These are phyloP conservation scores for Megatriorchis doriae DNA, from an alignment of 2,113 vertebrate genomes.

Conservation along the genomic window DNA sequence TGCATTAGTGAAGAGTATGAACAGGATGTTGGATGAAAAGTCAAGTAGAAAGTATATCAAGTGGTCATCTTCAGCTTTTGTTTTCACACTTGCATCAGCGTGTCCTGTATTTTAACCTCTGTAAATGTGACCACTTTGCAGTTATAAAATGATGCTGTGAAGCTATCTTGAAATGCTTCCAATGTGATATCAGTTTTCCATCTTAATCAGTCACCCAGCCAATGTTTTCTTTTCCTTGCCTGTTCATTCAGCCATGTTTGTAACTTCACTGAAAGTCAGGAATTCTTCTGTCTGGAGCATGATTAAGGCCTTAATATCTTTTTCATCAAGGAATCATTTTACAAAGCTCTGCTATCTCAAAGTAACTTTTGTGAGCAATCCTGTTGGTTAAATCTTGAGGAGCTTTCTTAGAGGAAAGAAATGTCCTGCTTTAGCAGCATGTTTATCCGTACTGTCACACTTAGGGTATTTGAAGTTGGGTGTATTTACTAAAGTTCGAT, in stretches of 20 bases:
- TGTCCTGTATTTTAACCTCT: neutral
- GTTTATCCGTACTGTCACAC: neutral
- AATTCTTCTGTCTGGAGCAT: constrained; percentile 20
- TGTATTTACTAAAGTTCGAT: neutral
- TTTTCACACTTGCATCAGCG: neutral
- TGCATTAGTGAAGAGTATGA: neutral
- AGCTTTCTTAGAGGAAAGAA: neutral
- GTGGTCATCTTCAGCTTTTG: neutral
- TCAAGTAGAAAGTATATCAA: neutral
- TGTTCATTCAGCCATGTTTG: neutral
- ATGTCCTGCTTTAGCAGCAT: neutral
- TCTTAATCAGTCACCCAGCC: neutral
- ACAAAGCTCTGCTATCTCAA: neutral
- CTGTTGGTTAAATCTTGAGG: neutral
- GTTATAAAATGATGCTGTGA: neutral
- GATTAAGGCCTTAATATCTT: neutral
- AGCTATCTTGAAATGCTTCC: neutral
- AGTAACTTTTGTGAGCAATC: neutral
- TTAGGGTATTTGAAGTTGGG: neutral
- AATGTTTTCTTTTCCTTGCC: constrained; percentile 21
- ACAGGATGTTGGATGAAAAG: neutral
- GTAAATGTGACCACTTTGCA: neutral
- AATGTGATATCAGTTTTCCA: neutral
- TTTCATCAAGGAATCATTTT: neutral
- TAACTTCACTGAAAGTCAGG: constrained; percentile 26